Percentiles rank a stretch among this genome's conserved stretches.
Evolutionary conservation across 2,113 vertebrate species (phyloP).

Genomic region (Zingel zingel): DNA sequence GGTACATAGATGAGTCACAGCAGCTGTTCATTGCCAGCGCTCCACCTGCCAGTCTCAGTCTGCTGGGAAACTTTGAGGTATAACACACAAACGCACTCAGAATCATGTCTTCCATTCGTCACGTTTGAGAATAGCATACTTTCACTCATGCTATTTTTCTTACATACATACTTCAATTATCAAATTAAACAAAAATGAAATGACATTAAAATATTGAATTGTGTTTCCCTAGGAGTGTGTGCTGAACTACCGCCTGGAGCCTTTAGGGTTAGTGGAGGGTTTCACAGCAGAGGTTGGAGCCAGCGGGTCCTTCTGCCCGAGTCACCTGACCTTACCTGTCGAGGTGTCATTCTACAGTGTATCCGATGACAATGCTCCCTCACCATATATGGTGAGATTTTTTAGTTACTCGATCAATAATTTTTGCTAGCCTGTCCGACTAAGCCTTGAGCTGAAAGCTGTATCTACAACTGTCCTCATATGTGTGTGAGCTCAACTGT

Average conservation of each 20-base stretch:
- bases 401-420: not conserved
- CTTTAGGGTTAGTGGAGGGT: slow-evolving; percentile 91
- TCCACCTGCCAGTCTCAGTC: slow-evolving; percentile 95
- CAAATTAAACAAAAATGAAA: not conserved
- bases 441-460: slow-evolving; percentile 13
- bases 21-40: slow-evolving; percentile 95
- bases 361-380: slow-evolving; percentile 98
- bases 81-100: slow-evolving; percentile 11
- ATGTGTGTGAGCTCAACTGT: not conserved
- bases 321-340: slow-evolving; percentile 96
- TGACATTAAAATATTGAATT: not conserved
- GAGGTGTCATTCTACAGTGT: slow-evolving; percentile 99
- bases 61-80: slow-evolving; percentile 99
- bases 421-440: not conserved
- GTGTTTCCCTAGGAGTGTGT: slow-evolving; percentile 91
- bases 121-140: not conserved
- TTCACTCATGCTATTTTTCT: not conserved
- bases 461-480: not conserved
- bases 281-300: slow-evolving; percentile 98
- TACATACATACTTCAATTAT: not conserved
- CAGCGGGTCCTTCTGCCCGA: slow-evolving; percentile 97
- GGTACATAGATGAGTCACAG: slow-evolving; percentile 86
- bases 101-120: not conserved
- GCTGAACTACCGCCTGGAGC: slow-evolving; percentile 96
- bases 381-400: slow-evolving; percentile 94